Conservation (phyloP, 2,113 vertebrate species). For the Tonatia bakeri region DNA sequence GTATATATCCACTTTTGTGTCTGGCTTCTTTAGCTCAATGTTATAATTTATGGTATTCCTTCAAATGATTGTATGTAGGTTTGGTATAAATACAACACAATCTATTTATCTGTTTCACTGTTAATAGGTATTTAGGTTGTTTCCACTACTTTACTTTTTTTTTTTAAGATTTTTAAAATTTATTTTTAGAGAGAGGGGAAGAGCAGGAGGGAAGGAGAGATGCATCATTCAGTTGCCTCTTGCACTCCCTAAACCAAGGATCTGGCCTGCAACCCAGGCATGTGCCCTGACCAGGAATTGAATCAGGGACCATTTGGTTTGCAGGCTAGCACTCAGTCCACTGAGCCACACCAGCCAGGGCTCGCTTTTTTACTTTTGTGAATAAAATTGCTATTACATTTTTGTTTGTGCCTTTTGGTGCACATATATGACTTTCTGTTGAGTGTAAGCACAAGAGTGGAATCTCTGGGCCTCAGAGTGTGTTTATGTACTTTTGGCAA, state of each 20-base stretch:
- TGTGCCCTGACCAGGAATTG: too few relatives aligned
- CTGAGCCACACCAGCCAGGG: too few relatives aligned
- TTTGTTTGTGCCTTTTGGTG: neutral
- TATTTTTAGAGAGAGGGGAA: too few relatives aligned
- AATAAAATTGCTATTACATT: neutral
- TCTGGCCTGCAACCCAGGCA: too few relatives aligned
- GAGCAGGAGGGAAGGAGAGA: too few relatives aligned
- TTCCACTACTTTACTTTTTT: neutral
- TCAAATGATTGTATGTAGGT: neutral
- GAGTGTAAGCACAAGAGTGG: neutral
- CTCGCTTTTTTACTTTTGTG: neutral
- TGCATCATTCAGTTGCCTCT: too few relatives aligned
- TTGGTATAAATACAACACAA: neutral
- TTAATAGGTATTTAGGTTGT: neutral
- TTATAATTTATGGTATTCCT: neutral
- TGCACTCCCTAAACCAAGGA: too few relatives aligned
- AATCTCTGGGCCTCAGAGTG: neutral
- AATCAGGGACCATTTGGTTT: too few relatives aligned
- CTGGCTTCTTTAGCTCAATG: neutral
- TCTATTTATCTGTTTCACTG: neutral
- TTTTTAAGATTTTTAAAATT: too few relatives aligned
- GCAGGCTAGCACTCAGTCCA: too few relatives aligned
- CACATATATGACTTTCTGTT: neutral
- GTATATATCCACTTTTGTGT: neutral
- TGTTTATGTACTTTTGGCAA: neutral